Base-by-base conservation (phyloP, 2,113 vertebrate genomes). In the Vireo altiloquus region DNA sequence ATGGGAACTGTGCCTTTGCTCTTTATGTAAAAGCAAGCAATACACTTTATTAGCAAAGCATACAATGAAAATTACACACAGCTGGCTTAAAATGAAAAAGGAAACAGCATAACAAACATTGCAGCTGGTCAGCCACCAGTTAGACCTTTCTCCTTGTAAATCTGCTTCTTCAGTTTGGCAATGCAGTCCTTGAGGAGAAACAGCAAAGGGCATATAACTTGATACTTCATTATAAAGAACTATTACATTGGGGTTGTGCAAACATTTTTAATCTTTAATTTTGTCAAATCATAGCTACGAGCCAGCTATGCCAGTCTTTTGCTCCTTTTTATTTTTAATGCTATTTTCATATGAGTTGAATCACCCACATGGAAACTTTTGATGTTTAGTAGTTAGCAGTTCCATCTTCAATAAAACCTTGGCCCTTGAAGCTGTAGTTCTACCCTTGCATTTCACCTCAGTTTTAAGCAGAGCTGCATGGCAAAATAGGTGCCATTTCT, bases 61-160 rank as follows among this genome's bases (percentile, higher is more conserved):
- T 97, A 96, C 91, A 90, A 93, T 74, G 74, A 96, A 97, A 97
- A 94, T 87, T 93, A 97, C 74, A 97, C 76, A 84, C 22, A 90
- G 42, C 30, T 89, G 72, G 72, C 64, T 94, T 97, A 92, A 96
- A 97, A 97, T 89, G 49, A 60, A 95, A 97, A 95, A 94, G 39
- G 57, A 93, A 96, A 89, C 68, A 68, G 82, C 40, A 17, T 39
- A 94, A 88, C 79, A 96, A 93, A 98, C 74, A 91, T 60, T 87
- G 66, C 53, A 94, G 77, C 82, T 94, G 79, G 37, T 71, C 30
- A 96, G 87, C 57, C 95, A 97, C 81, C 86, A 88, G 80, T 65
- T 83, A 91, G 61, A 92, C 57, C 75, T 95, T 79, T 89, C 61
- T 91, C 49, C 79, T 95, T 95, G 74, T 88, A 88, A 95, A 94